Evolutionary conservation across 2,113 vertebrate species (phyloP).

Genomic region (Nibea albiflora): DNA sequence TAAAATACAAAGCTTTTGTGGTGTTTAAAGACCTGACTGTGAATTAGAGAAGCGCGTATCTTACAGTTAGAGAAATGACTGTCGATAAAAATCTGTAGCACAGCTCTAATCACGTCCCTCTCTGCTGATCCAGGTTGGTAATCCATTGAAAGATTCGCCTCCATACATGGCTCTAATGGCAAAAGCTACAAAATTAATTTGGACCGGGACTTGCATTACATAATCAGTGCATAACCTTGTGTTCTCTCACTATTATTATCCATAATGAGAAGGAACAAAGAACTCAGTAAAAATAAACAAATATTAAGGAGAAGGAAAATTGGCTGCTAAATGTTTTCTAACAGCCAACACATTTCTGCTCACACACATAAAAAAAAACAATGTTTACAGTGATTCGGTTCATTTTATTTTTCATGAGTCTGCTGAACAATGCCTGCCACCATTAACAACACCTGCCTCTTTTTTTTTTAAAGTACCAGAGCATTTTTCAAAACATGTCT

Average conservation of each 20-base stretch:
- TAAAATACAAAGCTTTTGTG: background rate
- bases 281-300: background rate
- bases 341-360: background rate
- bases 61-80: background rate
- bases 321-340: background rate
- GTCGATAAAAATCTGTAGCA: background rate
- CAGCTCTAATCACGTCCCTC: background rate
- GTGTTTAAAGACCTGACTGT: background rate
- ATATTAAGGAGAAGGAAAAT: background rate
- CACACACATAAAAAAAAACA: background rate
- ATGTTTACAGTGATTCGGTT: background rate
- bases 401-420: background rate
- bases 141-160: background rate
- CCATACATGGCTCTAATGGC: background rate
- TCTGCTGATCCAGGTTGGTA: background rate
- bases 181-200: background rate
- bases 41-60: background rate
- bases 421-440: background rate
- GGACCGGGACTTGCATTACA: background rate
- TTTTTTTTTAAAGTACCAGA: background rate
- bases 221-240: background rate
- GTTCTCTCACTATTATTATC: background rate
- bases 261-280: background rate
- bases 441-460: background rate
- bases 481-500: constrained; percentile 16